Evolutionary conservation across 2,888 invertebrate genomes (phyloP).

Genomic region (Ectemnius lituratus): DNA sequence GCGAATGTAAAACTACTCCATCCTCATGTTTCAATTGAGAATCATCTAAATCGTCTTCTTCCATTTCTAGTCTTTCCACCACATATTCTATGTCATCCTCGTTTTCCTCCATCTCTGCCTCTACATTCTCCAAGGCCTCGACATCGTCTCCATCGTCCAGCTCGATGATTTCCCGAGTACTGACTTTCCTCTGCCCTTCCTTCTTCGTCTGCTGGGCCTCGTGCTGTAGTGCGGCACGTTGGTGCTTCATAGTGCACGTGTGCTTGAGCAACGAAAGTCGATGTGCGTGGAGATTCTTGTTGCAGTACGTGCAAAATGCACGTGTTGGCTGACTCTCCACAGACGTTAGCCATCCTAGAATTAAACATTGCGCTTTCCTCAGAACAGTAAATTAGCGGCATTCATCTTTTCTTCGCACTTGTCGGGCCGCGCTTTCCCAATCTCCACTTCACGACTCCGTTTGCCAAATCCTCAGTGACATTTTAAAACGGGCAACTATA

Average conservation of each 20-base stretch:
- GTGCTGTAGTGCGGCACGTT: slow-evolving; percentile 75
- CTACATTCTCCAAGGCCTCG: slow-evolving; percentile 29
- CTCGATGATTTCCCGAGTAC: slow-evolving; percentile 34
- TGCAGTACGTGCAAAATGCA: slow-evolving; percentile 81
- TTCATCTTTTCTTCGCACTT: background rate
- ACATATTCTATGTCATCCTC: slow-evolving; percentile 70
- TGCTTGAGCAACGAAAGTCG: slow-evolving; percentile 81
- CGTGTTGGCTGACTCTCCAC: slow-evolving; percentile 80
- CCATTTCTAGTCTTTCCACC: slow-evolving; percentile 67
- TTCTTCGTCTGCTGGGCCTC: slow-evolving; percentile 55
- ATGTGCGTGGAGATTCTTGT: slow-evolving; percentile 81
- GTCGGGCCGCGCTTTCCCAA: background rate
- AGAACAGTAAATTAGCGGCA: too few relatives aligned
- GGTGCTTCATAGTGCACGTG: slow-evolving; percentile 81
- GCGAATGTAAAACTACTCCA: slow-evolving; percentile 27
- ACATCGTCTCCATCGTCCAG: slow-evolving; percentile 50
- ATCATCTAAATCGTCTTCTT: slow-evolving; percentile 43
- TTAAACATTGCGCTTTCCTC: background rate
- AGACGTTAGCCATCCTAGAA: slow-evolving; percentile 80
- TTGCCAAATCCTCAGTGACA: background rate
- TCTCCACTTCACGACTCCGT: background rate
- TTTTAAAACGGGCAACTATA: background rate
- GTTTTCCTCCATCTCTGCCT: slow-evolving; percentile 55
- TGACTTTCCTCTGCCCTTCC: slow-evolving; percentile 31
- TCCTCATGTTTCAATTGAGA: slow-evolving; percentile 21